Evolutionary conservation across 1,140 invertebrate species (phyloP).

Genomic region (Medauroidea extradentata): DNA sequence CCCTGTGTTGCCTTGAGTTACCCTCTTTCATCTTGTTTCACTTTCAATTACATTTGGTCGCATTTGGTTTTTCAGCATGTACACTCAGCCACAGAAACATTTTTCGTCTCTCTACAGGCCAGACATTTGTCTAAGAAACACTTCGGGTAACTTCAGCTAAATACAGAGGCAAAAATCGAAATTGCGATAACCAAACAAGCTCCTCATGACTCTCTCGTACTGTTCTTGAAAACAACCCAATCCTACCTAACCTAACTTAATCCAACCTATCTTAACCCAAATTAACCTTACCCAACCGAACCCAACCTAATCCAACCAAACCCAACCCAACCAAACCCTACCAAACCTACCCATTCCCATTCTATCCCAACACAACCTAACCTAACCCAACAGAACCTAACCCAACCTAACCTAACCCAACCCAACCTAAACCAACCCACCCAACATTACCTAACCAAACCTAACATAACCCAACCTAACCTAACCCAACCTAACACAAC

Average conservation of each 20-base stretch:
- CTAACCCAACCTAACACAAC: background rate
- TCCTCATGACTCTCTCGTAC: no score
- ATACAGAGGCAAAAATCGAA: no score
- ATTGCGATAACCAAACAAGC: no score
- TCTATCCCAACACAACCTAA: background rate
- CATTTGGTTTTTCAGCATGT: no score
- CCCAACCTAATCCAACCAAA: background rate
- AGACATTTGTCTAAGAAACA: no score
- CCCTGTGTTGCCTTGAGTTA: no score
- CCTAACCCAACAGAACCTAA: background rate
- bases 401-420: background rate
- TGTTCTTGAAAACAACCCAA: background rate
- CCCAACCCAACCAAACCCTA: slow-evolving; percentile 3
- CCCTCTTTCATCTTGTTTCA: no score
- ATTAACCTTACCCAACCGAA: background rate
- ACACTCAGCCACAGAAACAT: no score
- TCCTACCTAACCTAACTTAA: background rate
- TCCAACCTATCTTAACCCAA: background rate
- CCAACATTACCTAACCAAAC: slow-evolving; percentile 6
- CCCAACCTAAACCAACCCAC: slow-evolving; percentile 6
- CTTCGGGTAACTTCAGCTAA: no score
- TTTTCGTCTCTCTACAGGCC: no score
- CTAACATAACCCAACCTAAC: background rate
- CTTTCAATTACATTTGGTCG: no score
- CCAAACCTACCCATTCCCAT: background rate